These are phyloP conservation scores for Holothuria scabra DNA, from an alignment of 53 echinoderm and acorn worm species.

Conservation along the genomic window DNA sequence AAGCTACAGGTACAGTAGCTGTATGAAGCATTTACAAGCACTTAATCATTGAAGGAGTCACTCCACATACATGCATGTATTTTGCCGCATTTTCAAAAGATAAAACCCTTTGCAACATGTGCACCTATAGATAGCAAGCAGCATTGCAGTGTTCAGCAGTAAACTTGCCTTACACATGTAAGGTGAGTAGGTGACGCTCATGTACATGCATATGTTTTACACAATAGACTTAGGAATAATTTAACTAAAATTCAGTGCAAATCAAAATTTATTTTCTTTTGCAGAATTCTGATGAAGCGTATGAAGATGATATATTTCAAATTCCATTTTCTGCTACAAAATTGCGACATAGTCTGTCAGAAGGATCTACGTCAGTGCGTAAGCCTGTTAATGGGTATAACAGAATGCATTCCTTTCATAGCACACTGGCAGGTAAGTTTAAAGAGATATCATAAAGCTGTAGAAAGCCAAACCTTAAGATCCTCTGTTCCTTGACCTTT, in stretches of 20 bases:
- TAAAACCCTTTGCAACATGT: no score
- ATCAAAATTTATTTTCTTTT: not conserved
- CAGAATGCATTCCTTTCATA: slow-evolving; percentile 49
- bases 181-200: no score
- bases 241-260: not conserved
- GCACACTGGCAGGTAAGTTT: slow-evolving; percentile 44
- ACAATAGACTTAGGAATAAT: no score
- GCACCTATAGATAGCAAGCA: no score
- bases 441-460: not conserved
- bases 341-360: slow-evolving; percentile 23
- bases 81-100: no score
- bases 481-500: slow-evolving; percentile 36
- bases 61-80: no score
- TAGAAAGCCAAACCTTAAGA: not conserved
- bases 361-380: not conserved
- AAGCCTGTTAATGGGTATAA: slow-evolving; percentile 40
- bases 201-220: no score
- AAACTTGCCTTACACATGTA: no score
- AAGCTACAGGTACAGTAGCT: no score
- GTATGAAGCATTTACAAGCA: no score
- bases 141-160: no score
- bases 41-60: no score
- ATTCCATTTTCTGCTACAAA: slow-evolving; percentile 33
- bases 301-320: slow-evolving; percentile 20
- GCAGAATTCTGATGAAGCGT: not conserved